Base-by-base conservation (phyloP, 2,888 invertebrate species). In the Nymphalis urticae region DNA sequence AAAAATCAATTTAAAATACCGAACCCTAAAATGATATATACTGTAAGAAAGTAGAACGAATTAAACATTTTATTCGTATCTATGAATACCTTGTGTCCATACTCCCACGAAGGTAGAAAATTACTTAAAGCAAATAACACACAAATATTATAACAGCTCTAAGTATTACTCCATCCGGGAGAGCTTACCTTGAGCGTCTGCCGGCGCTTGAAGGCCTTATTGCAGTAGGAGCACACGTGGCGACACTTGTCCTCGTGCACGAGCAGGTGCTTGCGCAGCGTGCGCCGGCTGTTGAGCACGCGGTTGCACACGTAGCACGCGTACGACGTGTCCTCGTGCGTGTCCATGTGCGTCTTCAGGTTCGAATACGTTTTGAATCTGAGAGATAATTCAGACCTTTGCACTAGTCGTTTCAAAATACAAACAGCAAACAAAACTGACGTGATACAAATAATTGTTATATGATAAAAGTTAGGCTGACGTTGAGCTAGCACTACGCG, bases 311-410 rank as follows among this genome's bases (percentile, higher is more conserved):
- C 86, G 77, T 88, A 91, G 75, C 94, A 94, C 73, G 86, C 87
- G 81, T 93, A 94, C 32, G 93, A 93, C 7, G 93, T 93, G 66
- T 90, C 90, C 67, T 90, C 91, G 80, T 94, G 94, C 1, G 91
- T 93, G 80, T 94, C 94, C 88, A 93, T 87, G 76, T 94, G 94
- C 0, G 93, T 93, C 79, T 93, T 93, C 64, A 94, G 81, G 68
- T 93, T 92, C 0, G 93, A 93, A 75, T 93, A 93, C 1, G 93
- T 94, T 79, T 94, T 94, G 79, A 94, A 94, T 13, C 93, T 94
- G 76, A 0, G 75, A 48, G 1, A 56, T 47, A 21, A 13, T 13
- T 24, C 8, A 36, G 1, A 32, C 5, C 8, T n/a, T 16, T 53
- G 51, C 9, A 53, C 8, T 53, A 24, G 13, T 54, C 19, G 27